Percentiles rank a stretch among this genome's conserved stretches.
Evolutionary conservation across 2,113 vertebrate species (phyloP).

Genomic region (Empidonax traillii): DNA sequence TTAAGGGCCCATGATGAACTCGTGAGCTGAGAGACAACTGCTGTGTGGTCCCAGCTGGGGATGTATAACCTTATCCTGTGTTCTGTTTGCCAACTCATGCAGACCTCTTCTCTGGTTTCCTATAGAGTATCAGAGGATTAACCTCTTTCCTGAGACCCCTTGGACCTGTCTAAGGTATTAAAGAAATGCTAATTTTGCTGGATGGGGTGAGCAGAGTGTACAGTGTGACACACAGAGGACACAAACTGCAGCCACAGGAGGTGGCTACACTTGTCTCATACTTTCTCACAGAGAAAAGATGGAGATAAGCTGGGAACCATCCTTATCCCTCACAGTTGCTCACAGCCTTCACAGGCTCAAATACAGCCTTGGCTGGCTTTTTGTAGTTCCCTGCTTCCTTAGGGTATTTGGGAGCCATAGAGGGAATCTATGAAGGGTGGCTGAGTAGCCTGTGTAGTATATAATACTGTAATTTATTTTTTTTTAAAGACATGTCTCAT

Average conservation of each 20-base stretch:
- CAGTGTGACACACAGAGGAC: neutral
- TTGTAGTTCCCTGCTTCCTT: neutral
- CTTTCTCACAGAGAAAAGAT: neutral
- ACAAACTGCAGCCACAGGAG: neutral
- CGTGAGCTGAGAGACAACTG: neutral
- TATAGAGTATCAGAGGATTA: neutral
- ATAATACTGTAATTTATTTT: neutral
- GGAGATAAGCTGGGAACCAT: neutral
- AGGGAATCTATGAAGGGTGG: neutral
- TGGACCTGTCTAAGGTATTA: neutral
- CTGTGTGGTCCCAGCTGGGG: neutral
- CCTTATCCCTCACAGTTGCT: neutral
- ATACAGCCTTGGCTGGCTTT: neutral
- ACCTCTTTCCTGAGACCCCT: neutral
- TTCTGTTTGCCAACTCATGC: neutral
- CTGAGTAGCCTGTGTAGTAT: neutral
- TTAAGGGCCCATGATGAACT: neutral
- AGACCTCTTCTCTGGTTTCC: neutral
- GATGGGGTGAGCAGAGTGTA: neutral
- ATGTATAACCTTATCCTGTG: neutral
- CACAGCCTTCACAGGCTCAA: neutral
- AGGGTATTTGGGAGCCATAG: neutral
- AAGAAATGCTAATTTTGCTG: neutral
- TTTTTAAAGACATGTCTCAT: neutral
- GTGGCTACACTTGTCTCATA: neutral